phyloP scores from a whole-genome alignment of 2,113 vertebrate genomes.

The Brachyhypopomus gauderio region DNA sequence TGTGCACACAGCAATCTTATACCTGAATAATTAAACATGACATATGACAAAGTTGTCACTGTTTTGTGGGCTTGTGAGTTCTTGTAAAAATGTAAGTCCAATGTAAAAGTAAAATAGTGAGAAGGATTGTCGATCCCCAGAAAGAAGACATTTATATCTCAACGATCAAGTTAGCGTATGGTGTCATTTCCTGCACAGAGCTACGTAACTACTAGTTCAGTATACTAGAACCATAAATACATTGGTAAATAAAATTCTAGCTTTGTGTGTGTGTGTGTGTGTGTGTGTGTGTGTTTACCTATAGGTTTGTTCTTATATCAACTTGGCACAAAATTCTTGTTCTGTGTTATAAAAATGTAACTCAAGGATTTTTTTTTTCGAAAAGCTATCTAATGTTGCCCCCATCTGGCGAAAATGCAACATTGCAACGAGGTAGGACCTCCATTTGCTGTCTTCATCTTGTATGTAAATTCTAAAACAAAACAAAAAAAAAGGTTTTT shows the following conservation, averaged over 20 bases:
- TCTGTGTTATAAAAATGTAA: not conserved
- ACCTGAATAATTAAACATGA: too few relatives aligned
- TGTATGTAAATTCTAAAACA: conserved; percentile 4
- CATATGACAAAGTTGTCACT: too few relatives aligned
- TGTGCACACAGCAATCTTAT: too few relatives aligned
- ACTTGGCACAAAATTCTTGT: too few relatives aligned
- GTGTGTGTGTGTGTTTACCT: not conserved
- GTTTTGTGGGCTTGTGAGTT: too few relatives aligned
- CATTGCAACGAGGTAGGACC: not conserved
- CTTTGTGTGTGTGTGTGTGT: not conserved
- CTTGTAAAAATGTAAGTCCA: too few relatives aligned
- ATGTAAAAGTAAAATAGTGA: too few relatives aligned
- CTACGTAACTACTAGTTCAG: not conserved
- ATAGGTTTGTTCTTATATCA: too few relatives aligned
- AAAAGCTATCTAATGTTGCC: conserved; percentile 22
- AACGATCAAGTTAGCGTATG: too few relatives aligned
- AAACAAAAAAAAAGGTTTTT: conserved; percentile 13
- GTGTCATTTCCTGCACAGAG: too few relatives aligned
- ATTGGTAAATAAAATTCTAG: not conserved
- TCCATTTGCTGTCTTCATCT: not conserved
- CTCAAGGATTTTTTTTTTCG: conserved; percentile 1
- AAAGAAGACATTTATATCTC: too few relatives aligned
- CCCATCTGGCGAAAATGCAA: conserved; percentile 1
- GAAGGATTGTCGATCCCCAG: too few relatives aligned
- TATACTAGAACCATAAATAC: not conserved